These are phyloP conservation scores for Zelostemma sp. DNA, from an alignment of 1,140 invertebrate genomes.

Conservation along the genomic window DNA sequence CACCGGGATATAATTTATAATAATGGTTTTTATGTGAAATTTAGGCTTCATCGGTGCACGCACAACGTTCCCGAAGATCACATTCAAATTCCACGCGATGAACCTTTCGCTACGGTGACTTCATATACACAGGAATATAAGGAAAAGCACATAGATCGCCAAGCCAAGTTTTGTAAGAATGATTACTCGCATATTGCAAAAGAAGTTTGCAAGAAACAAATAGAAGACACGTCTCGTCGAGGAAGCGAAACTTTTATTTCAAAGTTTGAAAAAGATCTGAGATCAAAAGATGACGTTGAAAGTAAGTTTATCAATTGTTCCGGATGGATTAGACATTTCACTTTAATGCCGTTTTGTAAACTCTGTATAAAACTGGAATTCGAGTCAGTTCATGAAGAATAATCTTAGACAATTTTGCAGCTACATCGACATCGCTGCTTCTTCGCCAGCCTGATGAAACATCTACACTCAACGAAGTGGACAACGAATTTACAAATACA, in stretches of 20 bases:
- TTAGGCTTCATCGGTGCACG: slow-evolving; percentile 75
- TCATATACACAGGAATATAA: slow-evolving; percentile 78
- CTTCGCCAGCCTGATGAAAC: slow-evolving; percentile 74
- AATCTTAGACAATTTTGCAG: slow-evolving; percentile 67
- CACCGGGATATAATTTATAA: not conserved
- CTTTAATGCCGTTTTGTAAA: too few species aligned
- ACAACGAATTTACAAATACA: slow-evolving; percentile 78
- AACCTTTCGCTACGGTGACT: slow-evolving; percentile 71
- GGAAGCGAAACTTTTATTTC: slow-evolving; percentile 66
- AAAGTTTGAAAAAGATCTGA: slow-evolving; percentile 68
- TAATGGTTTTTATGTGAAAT: slow-evolving; percentile 26
- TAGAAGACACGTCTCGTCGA: slow-evolving; percentile 59
- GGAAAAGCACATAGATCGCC: slow-evolving; percentile 73
- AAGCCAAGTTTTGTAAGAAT: slow-evolving; percentile 59
- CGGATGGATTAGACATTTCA: too few species aligned
- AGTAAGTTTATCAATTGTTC: slow-evolving; percentile 20
- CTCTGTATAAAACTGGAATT: too few species aligned
- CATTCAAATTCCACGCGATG: slow-evolving; percentile 71
- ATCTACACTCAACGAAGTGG: slow-evolving; percentile 81
- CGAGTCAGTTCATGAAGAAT: too few species aligned
- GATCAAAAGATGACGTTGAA: slow-evolving; percentile 67
- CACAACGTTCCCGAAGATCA: slow-evolving; percentile 73
- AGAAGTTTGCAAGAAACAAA: slow-evolving; percentile 56
- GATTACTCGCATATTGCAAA: slow-evolving; percentile 73
- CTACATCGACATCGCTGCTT: slow-evolving; percentile 76